phyloP scores from a whole-genome alignment of 2,797 vertebrate species.

The Premnoplex brunnescens region DNA sequence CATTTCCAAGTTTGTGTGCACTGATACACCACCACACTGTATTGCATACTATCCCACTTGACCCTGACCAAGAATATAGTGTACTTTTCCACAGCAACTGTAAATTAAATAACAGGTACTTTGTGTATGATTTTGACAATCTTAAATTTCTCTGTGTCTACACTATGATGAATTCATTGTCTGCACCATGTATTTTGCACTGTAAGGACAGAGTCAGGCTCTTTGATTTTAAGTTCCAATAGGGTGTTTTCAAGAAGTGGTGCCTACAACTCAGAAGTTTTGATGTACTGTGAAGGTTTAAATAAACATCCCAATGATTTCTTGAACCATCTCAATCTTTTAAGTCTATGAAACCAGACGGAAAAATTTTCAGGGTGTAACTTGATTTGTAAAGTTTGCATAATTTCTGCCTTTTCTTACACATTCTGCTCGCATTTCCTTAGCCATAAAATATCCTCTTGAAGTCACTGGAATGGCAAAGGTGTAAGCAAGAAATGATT shows the following conservation, averaged over 20 bases:
- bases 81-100: not conserved
- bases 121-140: not conserved
- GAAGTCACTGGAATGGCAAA: not conserved
- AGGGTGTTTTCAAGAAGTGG: not conserved
- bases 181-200: not conserved
- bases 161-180: not conserved
- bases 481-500: not conserved
- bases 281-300: not conserved
- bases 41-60: not conserved
- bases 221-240: not conserved
- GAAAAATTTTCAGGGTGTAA: not conserved
- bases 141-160: not conserved
- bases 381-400: not conserved
- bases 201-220: not conserved
- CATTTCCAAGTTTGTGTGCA: not conserved
- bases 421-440: not conserved
- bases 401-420: not conserved
- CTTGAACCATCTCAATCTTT: not conserved
- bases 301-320: not conserved
- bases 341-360: not conserved
- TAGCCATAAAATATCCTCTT: not conserved
- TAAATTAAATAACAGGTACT: not conserved
- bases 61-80: not conserved
- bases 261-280: not conserved
- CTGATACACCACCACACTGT: not conserved